Evolutionary conservation across 2,797 vertebrate species (phyloP).

Genomic region (Yasuhikotakia modesta): DNA sequence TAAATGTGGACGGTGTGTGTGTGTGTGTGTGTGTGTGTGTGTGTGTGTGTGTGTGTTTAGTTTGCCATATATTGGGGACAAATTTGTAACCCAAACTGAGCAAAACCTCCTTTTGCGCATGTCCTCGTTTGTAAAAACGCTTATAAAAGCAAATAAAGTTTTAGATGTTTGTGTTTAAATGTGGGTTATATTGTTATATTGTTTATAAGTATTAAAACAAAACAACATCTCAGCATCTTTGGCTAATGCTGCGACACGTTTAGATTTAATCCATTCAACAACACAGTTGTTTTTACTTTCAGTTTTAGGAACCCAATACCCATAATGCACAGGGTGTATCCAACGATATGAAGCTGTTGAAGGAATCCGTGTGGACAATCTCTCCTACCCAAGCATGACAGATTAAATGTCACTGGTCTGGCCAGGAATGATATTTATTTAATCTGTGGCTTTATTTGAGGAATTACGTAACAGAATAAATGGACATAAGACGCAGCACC

Average conservation of each 20-base stretch:
- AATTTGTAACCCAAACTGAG: background rate
- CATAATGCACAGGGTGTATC: too few relatives aligned
- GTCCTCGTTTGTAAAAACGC: too few relatives aligned
- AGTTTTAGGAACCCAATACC: too few relatives aligned
- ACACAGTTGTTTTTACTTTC: background rate
- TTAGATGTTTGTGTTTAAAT: too few relatives aligned
- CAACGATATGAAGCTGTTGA: background rate
- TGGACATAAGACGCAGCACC: too few relatives aligned
- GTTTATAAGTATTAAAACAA: too few relatives aligned
- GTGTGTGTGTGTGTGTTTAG: background rate
- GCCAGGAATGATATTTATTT: background rate
- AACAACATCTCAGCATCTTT: too few relatives aligned
- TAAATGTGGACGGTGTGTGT: conserved; percentile 2
- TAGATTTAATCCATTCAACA: too few relatives aligned
- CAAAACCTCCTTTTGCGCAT: too few relatives aligned
- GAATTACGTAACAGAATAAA: background rate
- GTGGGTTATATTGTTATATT: too few relatives aligned
- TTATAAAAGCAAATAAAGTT: too few relatives aligned
- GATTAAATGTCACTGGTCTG: background rate
- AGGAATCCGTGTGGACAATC: background rate
- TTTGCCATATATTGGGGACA: background rate
- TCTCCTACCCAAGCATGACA: background rate
- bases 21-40: background rate
- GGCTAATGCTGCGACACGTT: too few relatives aligned
- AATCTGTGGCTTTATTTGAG: background rate